A percentile compares a stretch with the other conserved stretches of the same genome.
These are phyloP conservation scores for Bombus waltoni DNA, from an alignment of 1,140 invertebrate genomes.

Conservation along the genomic window DNA sequence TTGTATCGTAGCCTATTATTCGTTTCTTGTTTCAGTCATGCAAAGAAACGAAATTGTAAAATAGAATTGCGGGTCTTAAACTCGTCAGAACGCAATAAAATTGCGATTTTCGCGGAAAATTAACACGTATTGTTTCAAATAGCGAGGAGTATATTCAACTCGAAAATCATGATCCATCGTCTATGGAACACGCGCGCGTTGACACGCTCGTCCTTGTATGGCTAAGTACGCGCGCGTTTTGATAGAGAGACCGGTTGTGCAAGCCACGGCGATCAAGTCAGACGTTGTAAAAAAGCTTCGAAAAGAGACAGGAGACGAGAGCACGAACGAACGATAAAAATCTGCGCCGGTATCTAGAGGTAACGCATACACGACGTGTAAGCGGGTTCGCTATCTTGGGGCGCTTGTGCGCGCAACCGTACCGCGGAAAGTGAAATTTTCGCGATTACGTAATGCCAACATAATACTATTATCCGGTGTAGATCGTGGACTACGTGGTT, in stretches of 20 bases:
- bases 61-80: neutral
- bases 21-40: neutral
- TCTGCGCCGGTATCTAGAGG: constrained; percentile 18
- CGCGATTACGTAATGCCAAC: constrained; percentile 72
- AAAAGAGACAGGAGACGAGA: constrained; percentile 25
- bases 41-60: neutral
- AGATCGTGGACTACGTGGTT: constrained; percentile 12
- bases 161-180: neutral
- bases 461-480: constrained; percentile 76
- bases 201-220: constrained; percentile 52
- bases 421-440: constrained; percentile 78
- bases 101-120: too few relatives aligned
- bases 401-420: constrained; percentile 53
- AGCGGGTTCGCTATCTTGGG: neutral
- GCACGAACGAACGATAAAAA: constrained; percentile 26
- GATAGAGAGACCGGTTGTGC: constrained; percentile 27
- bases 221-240: constrained; percentile 11
- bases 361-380: neutral
- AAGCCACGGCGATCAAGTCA: neutral
- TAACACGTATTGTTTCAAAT: neutral
- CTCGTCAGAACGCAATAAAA: too few relatives aligned
- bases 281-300: neutral
- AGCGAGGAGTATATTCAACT: neutral
- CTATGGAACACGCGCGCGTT: neutral
- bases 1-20: neutral